Evolutionary conservation across 2,888 invertebrate genomes (phyloP).

Genomic region (Xestobium rufovillosum): DNA sequence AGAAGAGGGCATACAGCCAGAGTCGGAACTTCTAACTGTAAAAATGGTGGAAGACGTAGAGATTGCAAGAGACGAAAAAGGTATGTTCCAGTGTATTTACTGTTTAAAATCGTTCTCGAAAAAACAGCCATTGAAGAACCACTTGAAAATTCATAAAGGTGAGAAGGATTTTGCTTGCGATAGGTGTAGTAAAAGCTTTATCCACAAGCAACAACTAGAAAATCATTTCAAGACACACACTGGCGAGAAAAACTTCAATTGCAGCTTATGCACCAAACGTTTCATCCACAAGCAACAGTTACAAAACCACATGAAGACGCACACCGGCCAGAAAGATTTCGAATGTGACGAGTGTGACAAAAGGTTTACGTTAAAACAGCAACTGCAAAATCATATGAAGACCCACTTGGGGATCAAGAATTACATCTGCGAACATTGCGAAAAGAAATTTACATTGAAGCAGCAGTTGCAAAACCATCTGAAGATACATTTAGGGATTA

Average conservation of each 20-base stretch:
- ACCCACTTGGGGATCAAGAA: conserved; percentile 16
- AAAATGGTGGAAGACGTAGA: too few relatives aligned
- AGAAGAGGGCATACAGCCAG: too few relatives aligned
- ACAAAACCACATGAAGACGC: conserved; percentile 25
- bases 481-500: conserved; percentile 13
- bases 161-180: conserved; percentile 24
- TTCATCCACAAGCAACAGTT: conserved; percentile 27
- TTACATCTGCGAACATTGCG: conserved; percentile 17
- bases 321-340: conserved; percentile 23
- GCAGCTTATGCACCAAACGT: conserved; percentile 24
- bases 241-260: conserved; percentile 24
- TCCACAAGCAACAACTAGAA: conserved; percentile 28
- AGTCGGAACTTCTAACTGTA: too few relatives aligned
- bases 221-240: conserved; percentile 23
- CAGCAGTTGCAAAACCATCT: conserved; percentile 18
- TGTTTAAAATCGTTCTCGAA: conserved; percentile 25
- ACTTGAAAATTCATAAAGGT: conserved; percentile 23
- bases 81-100: conserved; percentile 18
- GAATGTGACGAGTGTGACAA: conserved; percentile 19
- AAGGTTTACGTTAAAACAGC: conserved; percentile 20
- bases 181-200: conserved; percentile 26
- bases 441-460: conserved; percentile 18
- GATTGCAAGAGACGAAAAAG: too few relatives aligned
- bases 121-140: conserved; percentile 27
- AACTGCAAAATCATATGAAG: conserved; percentile 19